Percentiles rank a stretch among this genome's conserved stretches.
Conservation (phyloP, 53 echinoderm and acorn worm genomes). For the Zoroaster sp. region DNA sequence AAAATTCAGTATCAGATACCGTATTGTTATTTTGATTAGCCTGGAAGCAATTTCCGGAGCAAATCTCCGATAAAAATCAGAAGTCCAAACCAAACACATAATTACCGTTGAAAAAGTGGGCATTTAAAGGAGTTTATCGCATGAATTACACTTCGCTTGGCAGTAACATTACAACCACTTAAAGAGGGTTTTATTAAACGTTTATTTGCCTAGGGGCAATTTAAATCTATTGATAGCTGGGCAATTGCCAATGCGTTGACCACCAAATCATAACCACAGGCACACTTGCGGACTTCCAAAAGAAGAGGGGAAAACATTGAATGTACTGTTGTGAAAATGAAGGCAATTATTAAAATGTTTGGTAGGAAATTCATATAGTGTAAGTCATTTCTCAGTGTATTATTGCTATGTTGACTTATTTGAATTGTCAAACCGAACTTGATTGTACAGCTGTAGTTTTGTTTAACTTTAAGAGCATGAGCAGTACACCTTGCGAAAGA, state of each 20-base stretch:
- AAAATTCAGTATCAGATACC: background rate
- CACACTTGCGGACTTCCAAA: too few species aligned
- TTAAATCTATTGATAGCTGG: background rate
- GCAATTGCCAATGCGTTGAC: background rate
- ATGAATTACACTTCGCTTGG: slow-evolving; percentile 36
- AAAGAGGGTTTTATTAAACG: background rate
- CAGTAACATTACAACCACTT: slow-evolving; percentile 38
- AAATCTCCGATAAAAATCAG: background rate
- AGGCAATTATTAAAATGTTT: too few species aligned
- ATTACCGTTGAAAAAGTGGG: background rate
- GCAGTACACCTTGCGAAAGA: too few species aligned
- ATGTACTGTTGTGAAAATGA: too few species aligned
- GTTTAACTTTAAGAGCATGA: too few species aligned
- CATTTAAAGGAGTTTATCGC: background rate
- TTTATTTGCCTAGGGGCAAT: background rate
- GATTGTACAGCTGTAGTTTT: too few species aligned
- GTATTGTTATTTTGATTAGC: background rate
- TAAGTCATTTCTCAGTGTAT: too few species aligned
- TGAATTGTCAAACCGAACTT: too few species aligned
- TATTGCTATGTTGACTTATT: too few species aligned
- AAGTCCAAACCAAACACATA: background rate
- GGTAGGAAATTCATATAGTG: too few species aligned
- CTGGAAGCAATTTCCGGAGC: background rate
- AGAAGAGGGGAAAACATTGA: too few species aligned
- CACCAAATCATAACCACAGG: slow-evolving; percentile 17